phyloP scores from a whole-genome alignment of 1,140 invertebrate genomes.

The Calliopsis andreniformis region DNA sequence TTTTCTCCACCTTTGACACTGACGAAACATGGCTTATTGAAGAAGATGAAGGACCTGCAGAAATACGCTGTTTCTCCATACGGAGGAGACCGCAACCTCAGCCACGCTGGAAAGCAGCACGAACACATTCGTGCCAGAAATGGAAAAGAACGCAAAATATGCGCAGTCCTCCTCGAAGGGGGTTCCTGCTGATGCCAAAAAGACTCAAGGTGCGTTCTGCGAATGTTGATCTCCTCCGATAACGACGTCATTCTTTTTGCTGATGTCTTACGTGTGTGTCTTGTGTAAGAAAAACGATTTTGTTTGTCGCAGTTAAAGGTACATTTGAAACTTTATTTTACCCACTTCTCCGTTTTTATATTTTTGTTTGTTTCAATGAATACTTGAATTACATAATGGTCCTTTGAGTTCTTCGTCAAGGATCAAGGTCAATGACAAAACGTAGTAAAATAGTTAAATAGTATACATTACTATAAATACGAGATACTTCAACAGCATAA shows the following conservation, averaged over 20 bases:
- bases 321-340: neutral
- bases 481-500: too few species aligned
- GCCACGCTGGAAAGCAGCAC: constrained; percentile 70
- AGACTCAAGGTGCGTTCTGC: constrained; percentile 84
- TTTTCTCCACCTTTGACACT: constrained; percentile 76
- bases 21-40: constrained; percentile 90
- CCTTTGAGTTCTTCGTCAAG: neutral
- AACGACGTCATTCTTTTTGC: constrained; percentile 34
- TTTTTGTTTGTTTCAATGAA: neutral
- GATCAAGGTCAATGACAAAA: too few species aligned
- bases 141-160: constrained; percentile 88
- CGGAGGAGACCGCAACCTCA: constrained; percentile 84
- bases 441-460: too few species aligned
- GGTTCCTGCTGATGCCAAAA: constrained; percentile 85
- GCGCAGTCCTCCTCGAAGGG: constrained; percentile 84
- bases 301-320: too few species aligned
- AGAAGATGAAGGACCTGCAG: constrained; percentile 87
- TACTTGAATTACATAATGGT: neutral
- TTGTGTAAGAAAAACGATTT: neutral
- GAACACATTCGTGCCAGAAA: constrained; percentile 81
- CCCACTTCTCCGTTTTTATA: neutral
- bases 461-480: too few species aligned
- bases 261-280: neutral
- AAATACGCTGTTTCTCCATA: constrained; percentile 85
- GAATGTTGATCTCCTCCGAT: constrained; percentile 28